These are phyloP conservation scores for Penaeus indicus DNA, from an alignment of 1,140 invertebrate genomes.

Conservation along the genomic window DNA sequence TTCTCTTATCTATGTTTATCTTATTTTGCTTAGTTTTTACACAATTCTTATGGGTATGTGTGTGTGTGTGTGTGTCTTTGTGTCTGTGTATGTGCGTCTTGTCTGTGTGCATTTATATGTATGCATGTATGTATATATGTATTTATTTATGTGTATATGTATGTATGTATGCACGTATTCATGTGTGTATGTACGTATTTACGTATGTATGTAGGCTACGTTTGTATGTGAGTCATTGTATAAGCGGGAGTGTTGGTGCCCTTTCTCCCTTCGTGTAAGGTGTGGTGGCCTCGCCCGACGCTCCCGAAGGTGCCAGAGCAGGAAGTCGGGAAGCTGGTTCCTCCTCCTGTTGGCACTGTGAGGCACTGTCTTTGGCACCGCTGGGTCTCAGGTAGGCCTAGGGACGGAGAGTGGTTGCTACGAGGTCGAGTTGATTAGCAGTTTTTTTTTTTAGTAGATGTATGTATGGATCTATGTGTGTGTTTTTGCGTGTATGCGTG, in stretches of 20 bases:
- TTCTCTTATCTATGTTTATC: neutral
- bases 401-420: too few species aligned
- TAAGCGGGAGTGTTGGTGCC: too few species aligned
- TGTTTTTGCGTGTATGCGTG: conserved; percentile 34
- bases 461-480: conserved; percentile 34
- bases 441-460: neutral
- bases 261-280: too few species aligned
- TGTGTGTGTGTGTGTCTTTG: conserved; percentile 8
- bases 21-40: neutral
- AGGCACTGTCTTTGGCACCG: too few species aligned
- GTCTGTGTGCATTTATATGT: neutral
- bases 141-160: neutral
- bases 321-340: too few species aligned
- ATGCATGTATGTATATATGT: neutral
- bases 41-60: neutral
- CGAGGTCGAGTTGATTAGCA: too few species aligned
- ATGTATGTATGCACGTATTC: conserved; percentile 31
- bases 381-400: too few species aligned
- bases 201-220: conserved; percentile 41
- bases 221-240: neutral
- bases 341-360: too few species aligned
- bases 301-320: too few species aligned
- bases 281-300: too few species aligned
- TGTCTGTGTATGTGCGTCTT: neutral
- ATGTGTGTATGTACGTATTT: conserved; percentile 37